Evolutionary conservation across 2,888 invertebrate species (phyloP), one percentile per base, ranked within the genome.

Genomic region (Brachypalpus laphriformis): DNA sequence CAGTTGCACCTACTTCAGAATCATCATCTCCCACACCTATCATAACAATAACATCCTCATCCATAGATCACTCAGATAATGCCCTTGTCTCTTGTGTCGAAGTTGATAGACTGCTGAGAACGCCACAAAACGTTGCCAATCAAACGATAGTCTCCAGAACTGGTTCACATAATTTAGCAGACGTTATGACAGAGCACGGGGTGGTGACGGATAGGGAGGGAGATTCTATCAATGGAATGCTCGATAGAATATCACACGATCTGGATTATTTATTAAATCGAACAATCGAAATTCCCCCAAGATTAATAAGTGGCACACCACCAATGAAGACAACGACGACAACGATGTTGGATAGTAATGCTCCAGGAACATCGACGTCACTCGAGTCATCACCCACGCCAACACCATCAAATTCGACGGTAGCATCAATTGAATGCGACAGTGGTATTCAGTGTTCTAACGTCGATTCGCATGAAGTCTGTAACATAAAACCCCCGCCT

Each of bases 201-300:
- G n/a, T 40, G 45, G 34, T n/a, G 42, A 11, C 40, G 42, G 51
- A 40, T 8, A 47, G 40, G 8, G 87, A 89, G 61, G 89, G 87
- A 18, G 87, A 88, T 61, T 75, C 87, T 28, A 87, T 87, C 54
- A 83, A 94, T 88, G 95, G 94, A 75, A 95, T 97, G 93, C 92
- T 97, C 61, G 95, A 96, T 92, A 94, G 96, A 90, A 97, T 97
- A 89, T 95, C 96, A 1, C 95, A 95, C 89, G 97, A 97, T 92
- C 92, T 97, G 88, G 96, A 97, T 92, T 97, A 96, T 92, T 92
- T 97, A 88, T 92, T 97, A 81, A 96, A 96, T 91, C 93, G 96
- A 83, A 94, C 93, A 82, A 93, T 92, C 81, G 91, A 91, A 74
- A 87, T 89, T 59, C 74, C 89, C 88, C 11, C 57, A 68, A 76